These are phyloP conservation scores for Gonatopus flavifemur DNA, from an alignment of 1,140 invertebrate genomes.

Conservation along the genomic window DNA sequence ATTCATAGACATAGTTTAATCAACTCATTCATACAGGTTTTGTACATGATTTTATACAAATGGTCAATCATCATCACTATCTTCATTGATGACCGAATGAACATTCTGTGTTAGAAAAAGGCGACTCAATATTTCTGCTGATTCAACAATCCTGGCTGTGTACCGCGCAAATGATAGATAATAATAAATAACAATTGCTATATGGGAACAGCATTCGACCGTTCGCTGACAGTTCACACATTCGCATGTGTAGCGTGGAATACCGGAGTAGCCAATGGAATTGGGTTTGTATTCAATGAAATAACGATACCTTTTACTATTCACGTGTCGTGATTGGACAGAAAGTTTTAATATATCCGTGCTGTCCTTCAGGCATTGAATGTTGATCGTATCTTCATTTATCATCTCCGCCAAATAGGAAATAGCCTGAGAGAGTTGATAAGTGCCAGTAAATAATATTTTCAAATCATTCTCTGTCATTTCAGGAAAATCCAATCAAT, in stretches of 20 bases:
- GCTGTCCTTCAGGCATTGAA: constrained; percentile 9
- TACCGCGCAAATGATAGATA: not conserved
- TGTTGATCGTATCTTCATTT: not conserved
- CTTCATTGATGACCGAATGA: not conserved
- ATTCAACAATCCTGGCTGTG: not conserved
- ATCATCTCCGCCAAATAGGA: constrained; percentile 12
- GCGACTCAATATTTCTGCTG: not conserved
- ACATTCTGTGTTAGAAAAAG: not conserved
- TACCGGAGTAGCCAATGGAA: constrained; percentile 4
- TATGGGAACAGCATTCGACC: constrained; percentile 10
- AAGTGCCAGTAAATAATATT: constrained; percentile 3
- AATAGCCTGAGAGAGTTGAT: constrained; percentile 1
- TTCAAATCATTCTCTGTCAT: not conserved
- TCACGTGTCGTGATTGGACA: constrained; percentile 18
- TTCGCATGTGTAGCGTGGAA: constrained; percentile 10
- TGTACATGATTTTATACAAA: too few species aligned
- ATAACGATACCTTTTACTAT: constrained; percentile 11
- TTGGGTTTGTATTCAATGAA: constrained; percentile 14
- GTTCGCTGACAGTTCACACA: constrained; percentile 16
- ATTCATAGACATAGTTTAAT: too few species aligned
- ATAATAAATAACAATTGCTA: not conserved
- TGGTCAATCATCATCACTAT: not conserved
- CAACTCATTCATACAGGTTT: too few species aligned
- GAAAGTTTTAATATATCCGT: constrained; percentile 10
- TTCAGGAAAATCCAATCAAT: constrained; percentile 2